Conservation (phyloP, 1,140 invertebrate species). For the Dufourea novaeangliae region DNA sequence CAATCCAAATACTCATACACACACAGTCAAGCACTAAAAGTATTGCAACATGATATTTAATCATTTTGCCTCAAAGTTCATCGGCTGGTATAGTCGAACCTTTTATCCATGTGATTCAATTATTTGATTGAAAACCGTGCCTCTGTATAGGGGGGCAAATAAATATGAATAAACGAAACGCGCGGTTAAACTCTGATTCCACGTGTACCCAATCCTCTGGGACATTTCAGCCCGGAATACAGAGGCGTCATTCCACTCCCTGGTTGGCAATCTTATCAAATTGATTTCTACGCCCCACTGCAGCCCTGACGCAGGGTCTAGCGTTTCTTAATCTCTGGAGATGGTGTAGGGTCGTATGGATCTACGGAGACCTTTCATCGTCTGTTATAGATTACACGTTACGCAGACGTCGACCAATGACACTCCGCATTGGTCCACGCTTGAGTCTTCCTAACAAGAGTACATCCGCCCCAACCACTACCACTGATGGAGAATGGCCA, state of each 20-base stretch:
- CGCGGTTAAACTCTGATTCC: neutral
- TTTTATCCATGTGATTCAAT: neutral
- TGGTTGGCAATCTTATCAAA: constrained; percentile 34
- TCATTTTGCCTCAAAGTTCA: neutral
- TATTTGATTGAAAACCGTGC: neutral
- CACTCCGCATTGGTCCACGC: constrained; percentile 81
- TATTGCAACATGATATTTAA: too few species aligned
- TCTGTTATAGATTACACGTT: constrained; percentile 80
- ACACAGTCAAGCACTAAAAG: too few species aligned
- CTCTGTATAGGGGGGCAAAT: too few species aligned
- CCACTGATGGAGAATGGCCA: constrained; percentile 81
- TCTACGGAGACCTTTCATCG: constrained; percentile 24
- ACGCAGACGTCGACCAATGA: constrained; percentile 81
- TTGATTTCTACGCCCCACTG: constrained; percentile 18
- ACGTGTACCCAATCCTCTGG: neutral
- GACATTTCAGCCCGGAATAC: constrained; percentile 8
- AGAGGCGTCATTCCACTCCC: constrained; percentile 22
- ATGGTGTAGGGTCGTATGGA: neutral
- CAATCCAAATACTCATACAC: too few species aligned
- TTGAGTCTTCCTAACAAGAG: constrained; percentile 80
- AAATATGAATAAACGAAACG: neutral
- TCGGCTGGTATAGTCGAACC: too few species aligned
- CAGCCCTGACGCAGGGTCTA: neutral
- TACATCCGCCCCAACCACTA: constrained; percentile 81
- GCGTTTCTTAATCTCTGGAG: neutral